These are phyloP conservation scores for Pseudois nayaur DNA, from an alignment of 2,113 vertebrate genomes.

Conservation along the genomic window DNA sequence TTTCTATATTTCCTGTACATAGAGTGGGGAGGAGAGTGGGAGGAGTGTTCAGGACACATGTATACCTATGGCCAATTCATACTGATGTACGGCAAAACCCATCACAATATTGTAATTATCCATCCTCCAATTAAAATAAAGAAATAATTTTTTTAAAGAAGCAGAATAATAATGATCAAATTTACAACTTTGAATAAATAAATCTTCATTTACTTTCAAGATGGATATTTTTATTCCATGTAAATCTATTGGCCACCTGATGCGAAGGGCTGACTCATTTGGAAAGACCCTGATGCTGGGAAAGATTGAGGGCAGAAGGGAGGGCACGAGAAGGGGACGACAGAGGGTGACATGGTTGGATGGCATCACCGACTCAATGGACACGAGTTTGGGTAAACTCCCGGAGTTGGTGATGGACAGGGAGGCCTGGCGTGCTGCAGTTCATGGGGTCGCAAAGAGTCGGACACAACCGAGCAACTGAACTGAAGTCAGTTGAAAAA, in stretches of 20 bases:
- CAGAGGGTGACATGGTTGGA: neutral
- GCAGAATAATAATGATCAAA: neutral
- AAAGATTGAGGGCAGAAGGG: neutral
- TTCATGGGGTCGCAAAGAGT: neutral
- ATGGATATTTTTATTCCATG: neutral
- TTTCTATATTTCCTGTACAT: too few relatives aligned
- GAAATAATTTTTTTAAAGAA: neutral
- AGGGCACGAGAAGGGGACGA: neutral
- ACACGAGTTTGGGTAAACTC: neutral
- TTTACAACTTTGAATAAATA: neutral
- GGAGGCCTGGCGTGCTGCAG: fast-evolving
- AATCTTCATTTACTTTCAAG: neutral
- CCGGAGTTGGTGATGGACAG: neutral
- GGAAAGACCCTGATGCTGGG: neutral
- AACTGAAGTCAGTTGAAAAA: neutral
- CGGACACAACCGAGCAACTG: neutral
- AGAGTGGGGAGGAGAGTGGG: neutral
- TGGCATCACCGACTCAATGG: neutral
- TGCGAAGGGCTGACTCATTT: neutral
- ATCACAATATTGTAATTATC: neutral
- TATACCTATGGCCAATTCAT: neutral
- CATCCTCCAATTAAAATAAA: neutral
- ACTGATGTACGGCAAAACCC: neutral
- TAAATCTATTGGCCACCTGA: neutral
- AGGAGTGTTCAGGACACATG: neutral